Percentiles rank a stretch among this genome's conserved stretches.
Conservation (phyloP, 2,888 invertebrate genomes). For the Tetropium fuscum region DNA sequence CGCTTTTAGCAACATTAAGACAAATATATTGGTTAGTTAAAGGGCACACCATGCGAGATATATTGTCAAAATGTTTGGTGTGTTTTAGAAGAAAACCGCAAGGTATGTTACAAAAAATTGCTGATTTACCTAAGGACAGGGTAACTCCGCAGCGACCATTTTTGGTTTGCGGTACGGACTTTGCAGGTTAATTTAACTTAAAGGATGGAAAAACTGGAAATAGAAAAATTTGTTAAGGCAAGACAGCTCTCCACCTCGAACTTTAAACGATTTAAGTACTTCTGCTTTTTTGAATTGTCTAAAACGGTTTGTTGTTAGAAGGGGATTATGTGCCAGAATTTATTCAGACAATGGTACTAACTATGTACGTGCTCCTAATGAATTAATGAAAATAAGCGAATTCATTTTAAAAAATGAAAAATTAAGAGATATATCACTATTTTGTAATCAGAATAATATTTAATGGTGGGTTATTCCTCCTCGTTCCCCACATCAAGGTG, state of each 20-base stretch:
- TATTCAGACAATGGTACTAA: conserved; percentile 42
- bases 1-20: conserved; percentile 16
- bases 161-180: conserved; percentile 30
- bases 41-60: conserved; percentile 11
- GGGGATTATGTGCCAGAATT: conserved; percentile 23
- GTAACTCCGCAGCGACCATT: conserved; percentile 29
- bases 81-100: conserved; percentile 30
- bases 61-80: conserved; percentile 19
- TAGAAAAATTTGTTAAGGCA: conserved; percentile 24
- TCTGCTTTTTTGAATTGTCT: conserved; percentile 33
- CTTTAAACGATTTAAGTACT: conserved; percentile 26
- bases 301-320: conserved; percentile 34
- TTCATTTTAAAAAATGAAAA: neutral
- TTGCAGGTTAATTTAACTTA: conserved; percentile 31
- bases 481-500: neutral
- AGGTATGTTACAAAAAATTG: conserved; percentile 26
- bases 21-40: conserved; percentile 27
- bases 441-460: neutral
- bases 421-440: neutral
- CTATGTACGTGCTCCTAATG: conserved; percentile 34
- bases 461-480: neutral
- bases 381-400: conserved; percentile 23
- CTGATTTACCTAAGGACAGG: conserved; percentile 29
- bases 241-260: conserved; percentile 34
- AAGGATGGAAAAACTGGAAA: conserved; percentile 27